Conservation (phyloP, 2,888 invertebrate species). For the Phania funesta region DNA sequence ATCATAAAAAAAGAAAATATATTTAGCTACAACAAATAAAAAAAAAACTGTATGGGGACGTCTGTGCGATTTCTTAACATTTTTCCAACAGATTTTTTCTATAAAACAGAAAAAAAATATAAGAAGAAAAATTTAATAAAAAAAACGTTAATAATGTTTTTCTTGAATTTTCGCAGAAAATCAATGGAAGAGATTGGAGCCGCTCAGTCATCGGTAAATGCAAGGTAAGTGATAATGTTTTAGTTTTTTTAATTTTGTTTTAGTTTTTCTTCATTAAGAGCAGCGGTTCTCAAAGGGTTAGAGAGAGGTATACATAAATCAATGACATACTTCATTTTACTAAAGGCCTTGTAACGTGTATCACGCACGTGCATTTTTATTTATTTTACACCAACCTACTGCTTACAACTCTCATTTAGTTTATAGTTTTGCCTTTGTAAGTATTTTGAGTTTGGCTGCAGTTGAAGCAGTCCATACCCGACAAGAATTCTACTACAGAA, state of each 20-base stretch:
- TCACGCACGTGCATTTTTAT: no score
- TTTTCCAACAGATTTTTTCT: constrained; percentile 68
- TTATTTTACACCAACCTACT: no score
- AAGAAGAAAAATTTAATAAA: constrained; percentile 20
- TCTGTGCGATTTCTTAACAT: constrained; percentile 64
- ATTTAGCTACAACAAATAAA: constrained; percentile 18
- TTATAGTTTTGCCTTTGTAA: no score
- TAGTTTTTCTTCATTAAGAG: neutral
- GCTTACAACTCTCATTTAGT: no score
- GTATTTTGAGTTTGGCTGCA: no score
- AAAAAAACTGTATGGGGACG: constrained; percentile 1
- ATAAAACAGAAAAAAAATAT: constrained; percentile 13
- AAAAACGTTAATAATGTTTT: constrained; percentile 62
- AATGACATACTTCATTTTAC: no score
- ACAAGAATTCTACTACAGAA: no score
- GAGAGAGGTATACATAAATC: neutral
- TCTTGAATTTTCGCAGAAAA: constrained; percentile 85
- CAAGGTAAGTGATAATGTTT: constrained; percentile 87
- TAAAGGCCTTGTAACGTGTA: no score
- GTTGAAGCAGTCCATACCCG: no score
- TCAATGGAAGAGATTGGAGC: constrained; percentile 92
- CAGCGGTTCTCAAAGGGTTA: constrained; percentile 23
- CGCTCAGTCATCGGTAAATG: constrained; percentile 89
- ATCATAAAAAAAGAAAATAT: constrained; percentile 33
- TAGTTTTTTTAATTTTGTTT: constrained; percentile 16